Percentiles rank a stretch among this genome's conserved stretches.
These are phyloP conservation scores for Tubulanus polymorphus DNA, from an alignment of 2,888 invertebrate species.

Conservation along the genomic window DNA sequence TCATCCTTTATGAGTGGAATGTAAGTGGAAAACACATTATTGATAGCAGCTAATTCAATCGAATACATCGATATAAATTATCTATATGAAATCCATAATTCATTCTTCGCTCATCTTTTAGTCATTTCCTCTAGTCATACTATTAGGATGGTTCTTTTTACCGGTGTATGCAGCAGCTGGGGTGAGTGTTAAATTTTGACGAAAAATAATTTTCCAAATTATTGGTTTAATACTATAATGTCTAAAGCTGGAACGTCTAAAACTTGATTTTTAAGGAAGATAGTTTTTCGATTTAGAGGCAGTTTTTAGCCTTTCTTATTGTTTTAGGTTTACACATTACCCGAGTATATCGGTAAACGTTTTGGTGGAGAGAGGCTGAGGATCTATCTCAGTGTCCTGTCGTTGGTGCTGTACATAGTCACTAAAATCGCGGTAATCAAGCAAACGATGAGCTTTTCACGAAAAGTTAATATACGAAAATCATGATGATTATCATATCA, in stretches of 20 bases:
- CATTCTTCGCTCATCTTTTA: slow-evolving; percentile 18
- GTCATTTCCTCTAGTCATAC: slow-evolving; percentile 34
- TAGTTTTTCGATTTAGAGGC: background rate
- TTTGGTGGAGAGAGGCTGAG: slow-evolving; percentile 41
- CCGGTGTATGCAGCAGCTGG: slow-evolving; percentile 49
- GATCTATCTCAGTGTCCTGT: slow-evolving; percentile 37
- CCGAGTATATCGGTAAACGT: slow-evolving; percentile 42
- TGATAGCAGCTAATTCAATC: background rate
- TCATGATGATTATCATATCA: too few species aligned
- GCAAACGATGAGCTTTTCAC: too few species aligned
- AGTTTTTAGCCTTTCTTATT: background rate
- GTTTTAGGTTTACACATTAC: slow-evolving; percentile 42
- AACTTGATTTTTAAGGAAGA: background rate
- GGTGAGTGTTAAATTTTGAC: slow-evolving; percentile 25
- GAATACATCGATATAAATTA: background rate
- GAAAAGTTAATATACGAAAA: too few species aligned
- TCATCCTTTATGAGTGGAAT: slow-evolving; percentile 52
- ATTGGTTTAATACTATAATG: background rate
- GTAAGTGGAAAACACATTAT: slow-evolving; percentile 36
- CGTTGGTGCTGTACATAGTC: slow-evolving; percentile 32
- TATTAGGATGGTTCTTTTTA: slow-evolving; percentile 47
- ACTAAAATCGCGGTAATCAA: slow-evolving; percentile 36
- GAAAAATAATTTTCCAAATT: background rate
- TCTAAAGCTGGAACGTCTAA: background rate
- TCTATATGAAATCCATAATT: background rate